These are phyloP conservation scores for Dromiciops gliroides DNA, from an alignment of 2,113 vertebrate genomes.

Conservation along the genomic window DNA sequence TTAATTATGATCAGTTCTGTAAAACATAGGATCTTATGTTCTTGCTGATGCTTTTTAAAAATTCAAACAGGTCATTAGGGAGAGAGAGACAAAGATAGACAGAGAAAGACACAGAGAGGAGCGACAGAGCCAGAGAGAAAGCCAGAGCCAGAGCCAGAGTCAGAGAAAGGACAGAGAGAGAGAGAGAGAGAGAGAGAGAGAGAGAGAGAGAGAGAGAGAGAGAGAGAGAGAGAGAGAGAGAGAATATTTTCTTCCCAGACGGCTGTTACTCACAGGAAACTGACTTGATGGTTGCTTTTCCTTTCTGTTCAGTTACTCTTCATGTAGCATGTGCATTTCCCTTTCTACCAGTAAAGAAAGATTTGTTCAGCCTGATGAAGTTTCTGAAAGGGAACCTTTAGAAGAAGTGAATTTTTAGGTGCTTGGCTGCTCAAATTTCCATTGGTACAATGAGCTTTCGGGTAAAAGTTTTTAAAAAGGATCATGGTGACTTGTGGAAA, in stretches of 20 bases:
- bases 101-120: too few species aligned
- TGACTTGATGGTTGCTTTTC: constrained; percentile 83
- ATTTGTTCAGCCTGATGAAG: constrained; percentile 72
- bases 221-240: neutral
- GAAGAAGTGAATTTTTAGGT: constrained; percentile 57
- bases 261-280: constrained; percentile 82
- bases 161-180: neutral
- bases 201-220: neutral
- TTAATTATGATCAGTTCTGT: constrained; percentile 7
- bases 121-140: too few species aligned
- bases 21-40: neutral
- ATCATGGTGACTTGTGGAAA: constrained; percentile 91
- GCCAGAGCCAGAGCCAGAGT: neutral
- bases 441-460: constrained; percentile 92
- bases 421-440: constrained; percentile 62
- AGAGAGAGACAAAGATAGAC: too few species aligned
- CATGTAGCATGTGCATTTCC: constrained; percentile 82
- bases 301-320: constrained; percentile 81
- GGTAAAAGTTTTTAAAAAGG: constrained; percentile 86
- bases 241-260: constrained; percentile 65
- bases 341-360: constrained; percentile 61
- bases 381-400: constrained; percentile 66
- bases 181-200: neutral
- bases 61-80: constrained; percentile 6
- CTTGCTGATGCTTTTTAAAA: neutral